A percentile compares a stretch with the other conserved stretches of the same genome.
Evolutionary conservation across 2,113 vertebrate genomes (phyloP).

Genomic region (Camelus dromedarius): DNA sequence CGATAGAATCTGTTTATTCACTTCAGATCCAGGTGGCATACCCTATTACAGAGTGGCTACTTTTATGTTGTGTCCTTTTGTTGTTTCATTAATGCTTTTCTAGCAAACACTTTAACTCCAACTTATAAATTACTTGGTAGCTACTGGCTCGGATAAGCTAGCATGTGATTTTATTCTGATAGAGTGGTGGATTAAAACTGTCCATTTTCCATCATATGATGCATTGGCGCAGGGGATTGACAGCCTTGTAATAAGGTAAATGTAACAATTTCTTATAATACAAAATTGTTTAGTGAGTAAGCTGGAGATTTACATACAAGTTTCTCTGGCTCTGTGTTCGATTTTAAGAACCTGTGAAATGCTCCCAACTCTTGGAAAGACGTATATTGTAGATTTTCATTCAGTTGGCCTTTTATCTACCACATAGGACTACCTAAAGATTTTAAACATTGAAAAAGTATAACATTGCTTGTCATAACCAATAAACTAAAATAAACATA

Average conservation of each 20-base stretch:
- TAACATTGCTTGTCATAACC: neutral
- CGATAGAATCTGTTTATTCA: neutral
- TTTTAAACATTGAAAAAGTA: neutral
- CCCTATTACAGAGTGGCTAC: neutral
- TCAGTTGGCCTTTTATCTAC: neutral
- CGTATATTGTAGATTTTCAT: constrained; percentile 24
- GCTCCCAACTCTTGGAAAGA: neutral
- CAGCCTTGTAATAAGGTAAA: neutral
- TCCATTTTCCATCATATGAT: neutral
- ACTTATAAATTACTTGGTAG: neutral
- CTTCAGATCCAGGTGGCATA: neutral
- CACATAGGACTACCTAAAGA: neutral
- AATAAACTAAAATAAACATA: neutral
- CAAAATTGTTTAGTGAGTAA: neutral
- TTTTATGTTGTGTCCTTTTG: neutral
- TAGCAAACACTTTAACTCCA: constrained; percentile 36
- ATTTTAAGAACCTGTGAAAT: neutral
- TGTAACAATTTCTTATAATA: neutral
- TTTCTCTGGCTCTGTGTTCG: neutral
- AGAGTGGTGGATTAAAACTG: neutral
- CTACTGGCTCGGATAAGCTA: neutral
- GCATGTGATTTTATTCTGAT: neutral
- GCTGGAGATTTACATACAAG: neutral
- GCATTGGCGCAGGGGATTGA: neutral
- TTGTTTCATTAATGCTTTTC: neutral